Conservation (phyloP, 2,888 invertebrate genomes). For the Masnerella sp. region DNA sequence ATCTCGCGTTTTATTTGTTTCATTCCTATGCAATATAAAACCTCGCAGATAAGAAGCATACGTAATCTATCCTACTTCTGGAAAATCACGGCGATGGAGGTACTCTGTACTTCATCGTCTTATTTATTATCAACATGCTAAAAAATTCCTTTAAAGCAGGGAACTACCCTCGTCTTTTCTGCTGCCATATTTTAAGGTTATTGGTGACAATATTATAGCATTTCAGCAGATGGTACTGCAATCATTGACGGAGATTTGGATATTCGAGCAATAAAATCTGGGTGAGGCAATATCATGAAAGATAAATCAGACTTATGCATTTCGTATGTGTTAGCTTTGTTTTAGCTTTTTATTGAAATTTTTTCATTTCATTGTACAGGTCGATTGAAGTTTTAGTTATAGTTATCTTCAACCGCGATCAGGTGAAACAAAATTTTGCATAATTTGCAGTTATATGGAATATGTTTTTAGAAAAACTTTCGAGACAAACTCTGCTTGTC, state of each 20-base stretch:
- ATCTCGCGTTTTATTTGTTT: not conserved
- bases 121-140: slow-evolving; percentile 33
- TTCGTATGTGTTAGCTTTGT: no score
- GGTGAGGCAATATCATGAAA: not conserved
- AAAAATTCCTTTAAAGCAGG: slow-evolving; percentile 29
- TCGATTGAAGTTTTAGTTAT: no score
- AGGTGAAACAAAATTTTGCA: no score
- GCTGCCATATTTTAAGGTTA: slow-evolving; percentile 23
- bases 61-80: slow-evolving; percentile 13
- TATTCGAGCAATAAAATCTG: slow-evolving; percentile 4
- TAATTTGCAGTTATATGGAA: no score
- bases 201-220: slow-evolving; percentile 28
- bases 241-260: slow-evolving; percentile 17
- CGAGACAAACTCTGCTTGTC: no score
- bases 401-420: no score
- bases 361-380: no score
- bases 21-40: not conserved
- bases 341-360: no score
- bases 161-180: slow-evolving; percentile 6
- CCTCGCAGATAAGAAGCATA: slow-evolving; percentile 5
- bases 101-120: slow-evolving; percentile 21
- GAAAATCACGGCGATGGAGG: slow-evolving; percentile 8
- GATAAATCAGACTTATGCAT: slow-evolving; percentile 4
- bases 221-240: slow-evolving; percentile 16
- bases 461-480: no score